phyloP scores from a whole-genome alignment of 2,888 invertebrate genomes.

The Eupithecia dodoneata region DNA sequence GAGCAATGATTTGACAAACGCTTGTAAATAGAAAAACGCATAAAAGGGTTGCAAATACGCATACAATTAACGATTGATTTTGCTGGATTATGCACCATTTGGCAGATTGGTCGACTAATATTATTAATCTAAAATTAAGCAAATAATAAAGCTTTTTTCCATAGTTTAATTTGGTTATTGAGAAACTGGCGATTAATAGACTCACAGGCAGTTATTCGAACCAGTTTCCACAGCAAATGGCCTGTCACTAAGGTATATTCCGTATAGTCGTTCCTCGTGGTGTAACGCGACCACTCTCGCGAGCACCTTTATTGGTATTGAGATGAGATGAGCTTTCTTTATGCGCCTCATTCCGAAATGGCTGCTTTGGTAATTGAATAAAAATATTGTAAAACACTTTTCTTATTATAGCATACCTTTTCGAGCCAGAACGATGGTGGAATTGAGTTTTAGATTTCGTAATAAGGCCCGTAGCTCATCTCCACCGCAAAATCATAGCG shows the following conservation, averaged over 20 bases:
- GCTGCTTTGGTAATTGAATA: constrained; percentile 36
- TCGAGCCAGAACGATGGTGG: neutral
- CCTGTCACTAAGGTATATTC: neutral
- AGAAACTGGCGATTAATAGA: neutral
- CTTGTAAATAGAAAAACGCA: neutral
- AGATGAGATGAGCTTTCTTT: constrained; percentile 44
- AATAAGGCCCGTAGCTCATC: neutral
- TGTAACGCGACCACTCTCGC: constrained; percentile 32
- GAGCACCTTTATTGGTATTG: constrained; percentile 46
- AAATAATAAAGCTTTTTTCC: neutral
- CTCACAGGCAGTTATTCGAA: no score
- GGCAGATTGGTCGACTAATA: neutral
- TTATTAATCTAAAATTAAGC: neutral
- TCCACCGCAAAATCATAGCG: no score
- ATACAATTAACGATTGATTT: neutral
- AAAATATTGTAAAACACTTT: constrained; percentile 18
- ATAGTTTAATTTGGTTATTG: neutral
- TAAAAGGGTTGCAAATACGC: neutral
- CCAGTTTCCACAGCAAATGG: neutral
- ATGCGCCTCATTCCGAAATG: constrained; percentile 40
- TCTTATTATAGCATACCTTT: neutral
- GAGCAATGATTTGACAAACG: neutral
- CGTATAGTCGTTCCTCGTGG: constrained; percentile 5
- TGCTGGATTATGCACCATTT: neutral
- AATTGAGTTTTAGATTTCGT: neutral